Percentiles rank a stretch among this genome's conserved stretches.
These are phyloP conservation scores for Drosophila tropicalis DNA, from an alignment of 1,140 invertebrate genomes.

Conservation along the genomic window DNA sequence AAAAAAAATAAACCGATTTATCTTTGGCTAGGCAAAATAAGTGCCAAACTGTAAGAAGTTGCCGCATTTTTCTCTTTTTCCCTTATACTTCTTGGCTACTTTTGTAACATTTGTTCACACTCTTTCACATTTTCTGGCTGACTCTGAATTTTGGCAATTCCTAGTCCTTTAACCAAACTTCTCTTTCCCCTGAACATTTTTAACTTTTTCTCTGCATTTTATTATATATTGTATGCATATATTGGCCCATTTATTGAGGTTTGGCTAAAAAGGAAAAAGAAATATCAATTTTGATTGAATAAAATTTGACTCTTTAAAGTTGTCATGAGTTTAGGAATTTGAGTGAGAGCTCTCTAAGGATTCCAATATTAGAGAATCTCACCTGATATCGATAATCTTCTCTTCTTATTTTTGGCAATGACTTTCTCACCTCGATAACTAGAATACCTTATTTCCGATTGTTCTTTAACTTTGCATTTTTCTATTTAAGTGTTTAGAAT, in stretches of 20 bases:
- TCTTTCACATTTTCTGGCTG: background rate
- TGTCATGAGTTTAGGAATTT: no score
- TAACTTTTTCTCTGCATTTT: slow-evolving; percentile 30
- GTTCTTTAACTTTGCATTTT: no score
- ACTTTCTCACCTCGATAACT: no score
- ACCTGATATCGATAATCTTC: no score
- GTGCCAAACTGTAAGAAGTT: slow-evolving; percentile 35
- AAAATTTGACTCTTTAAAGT: slow-evolving; percentile 7
- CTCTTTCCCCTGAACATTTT: slow-evolving; percentile 13
- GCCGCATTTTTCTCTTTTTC: background rate
- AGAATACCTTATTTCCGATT: no score
- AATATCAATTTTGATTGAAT: background rate
- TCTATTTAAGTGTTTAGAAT: no score
- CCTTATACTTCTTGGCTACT: background rate
- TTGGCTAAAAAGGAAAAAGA: background rate
- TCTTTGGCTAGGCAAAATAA: slow-evolving; percentile 18
- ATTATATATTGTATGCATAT: slow-evolving; percentile 48
- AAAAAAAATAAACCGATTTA: slow-evolving; percentile 45
- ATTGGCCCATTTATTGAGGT: background rate
- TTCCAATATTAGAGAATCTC: no score
- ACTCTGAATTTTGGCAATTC: background rate
- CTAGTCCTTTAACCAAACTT: background rate
- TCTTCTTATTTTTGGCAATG: no score
- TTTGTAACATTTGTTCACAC: slow-evolving; percentile 12
- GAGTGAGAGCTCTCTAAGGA: no score